Evolutionary conservation across 1,140 invertebrate genomes (phyloP), one percentile per base, ranked within the genome.

Genomic region (Spodoptera litura): DNA sequence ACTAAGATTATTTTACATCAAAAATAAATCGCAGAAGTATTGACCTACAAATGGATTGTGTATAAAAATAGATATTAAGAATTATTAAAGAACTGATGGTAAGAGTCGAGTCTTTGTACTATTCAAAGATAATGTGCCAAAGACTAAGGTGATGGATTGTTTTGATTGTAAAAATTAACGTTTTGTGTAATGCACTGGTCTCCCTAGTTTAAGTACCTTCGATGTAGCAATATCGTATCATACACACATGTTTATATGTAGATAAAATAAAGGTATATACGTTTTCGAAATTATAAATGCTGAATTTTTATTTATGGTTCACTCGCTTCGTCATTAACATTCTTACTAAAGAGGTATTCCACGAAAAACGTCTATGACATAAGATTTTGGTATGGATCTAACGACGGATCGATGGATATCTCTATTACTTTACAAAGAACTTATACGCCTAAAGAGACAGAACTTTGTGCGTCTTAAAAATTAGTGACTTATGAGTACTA

Each of bases 51-150:
- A 55, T 70, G 68, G 73, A 73, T 78, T 75, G 71, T 88, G 87
- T 90, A 89, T 87, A 91, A 87, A 89, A 38, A 81, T 91, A 88
- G 83, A 27, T 77, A 56, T 87, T 88, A 90, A 87, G 75, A 55
- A 53, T 78, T 85, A 78, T 55, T 85, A 87, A 85, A 87, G 91
- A 90, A 90, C 87, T 92, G 89, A 90, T 79, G 78, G 86, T 87
- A 82, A 84, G 83, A 84, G 85, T 88, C 83, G 90, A 92, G 92
- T 94, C 92, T 94, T 94, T 92, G 92, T 88, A 86, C 84, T 85
- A 79, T 89, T 92, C 92, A 93, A 94, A 94, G 92, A 94, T 92
- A 88, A 87, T 88, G 92, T 94, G 92, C 91, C 92, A 94, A 94
- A 94, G 92, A 94, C 91, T 93, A 89, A 86, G 66, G 87, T 90